phyloP scores from a whole-genome alignment of 1,140 invertebrate genomes.

The Drosophila subobscura region DNA sequence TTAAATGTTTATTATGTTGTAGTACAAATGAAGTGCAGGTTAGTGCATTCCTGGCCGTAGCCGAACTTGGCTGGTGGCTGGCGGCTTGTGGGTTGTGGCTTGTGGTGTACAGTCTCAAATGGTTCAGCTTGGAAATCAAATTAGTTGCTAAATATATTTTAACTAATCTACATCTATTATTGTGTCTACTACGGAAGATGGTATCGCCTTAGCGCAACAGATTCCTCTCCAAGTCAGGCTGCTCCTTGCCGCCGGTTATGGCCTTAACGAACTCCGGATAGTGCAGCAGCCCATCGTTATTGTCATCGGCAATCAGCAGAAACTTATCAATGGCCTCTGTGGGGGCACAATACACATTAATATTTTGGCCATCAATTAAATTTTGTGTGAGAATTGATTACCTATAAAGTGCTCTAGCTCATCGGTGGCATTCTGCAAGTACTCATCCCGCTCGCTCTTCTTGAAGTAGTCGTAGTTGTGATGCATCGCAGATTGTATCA shows the following conservation, averaged over 20 bases:
- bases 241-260: conserved; percentile 69
- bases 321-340: conserved; percentile 91
- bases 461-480: conserved; percentile 77
- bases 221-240: conserved; percentile 52
- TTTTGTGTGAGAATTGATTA: conserved; percentile 11
- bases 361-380: not conserved
- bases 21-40: conserved; percentile 63
- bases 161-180: conserved; percentile 67
- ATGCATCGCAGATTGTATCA: conserved; percentile 87
- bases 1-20: conserved; percentile 46
- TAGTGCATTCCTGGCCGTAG: conserved; percentile 7
- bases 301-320: conserved; percentile 89
- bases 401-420: conserved; percentile 80
- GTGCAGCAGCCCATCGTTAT: conserved; percentile 91
- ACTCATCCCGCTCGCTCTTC: conserved; percentile 65
- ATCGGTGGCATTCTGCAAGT: conserved; percentile 71
- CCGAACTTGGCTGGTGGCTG: conserved; percentile 1
- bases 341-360: conserved; percentile 31
- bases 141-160: conserved; percentile 54
- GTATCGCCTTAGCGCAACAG: conserved; percentile 48
- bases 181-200: conserved; percentile 41
- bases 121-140: conserved; percentile 47
- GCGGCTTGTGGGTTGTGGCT: conserved; percentile 24
- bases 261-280: conserved; percentile 89
- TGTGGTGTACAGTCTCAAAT: conserved; percentile 64